Evolutionary conservation across 2,888 invertebrate genomes (phyloP), one percentile per base, ranked within the genome.

Genomic region (Dusona sp.): DNA sequence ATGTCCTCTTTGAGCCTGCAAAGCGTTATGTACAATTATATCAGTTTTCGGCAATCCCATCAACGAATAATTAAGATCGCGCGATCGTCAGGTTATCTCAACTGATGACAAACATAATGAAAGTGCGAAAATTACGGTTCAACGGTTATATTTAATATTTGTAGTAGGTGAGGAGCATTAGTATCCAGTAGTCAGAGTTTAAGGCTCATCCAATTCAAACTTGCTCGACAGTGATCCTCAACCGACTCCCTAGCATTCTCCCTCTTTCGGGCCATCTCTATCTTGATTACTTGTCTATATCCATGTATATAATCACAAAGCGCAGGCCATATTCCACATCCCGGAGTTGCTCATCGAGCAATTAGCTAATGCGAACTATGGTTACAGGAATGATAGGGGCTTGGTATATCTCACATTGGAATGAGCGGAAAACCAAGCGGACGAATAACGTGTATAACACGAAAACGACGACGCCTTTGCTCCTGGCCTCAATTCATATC

Each of bases 361-460:
- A 90, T 90, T 90, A 90, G 88, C 87, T 90, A 89, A 89, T 88
- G 90, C 84, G 88, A 79, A 85, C 84, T 77, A 79, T 48, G 82
- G 74, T 51, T 81, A 51, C 61, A 74, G 29, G 82, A 88, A 84
- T 74, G 54, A 68, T 75, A 75, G 13, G 74, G 72, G 67, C 19
- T 38, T 79, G 79, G 79, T 79, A 51, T 19, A 61, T 51, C 51
- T 65, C 51, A 38, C 70, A n/a, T 25, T 48, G 64, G 51, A 75
- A 70, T 65, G 79, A 79, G 48, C 79, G 82, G 79, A 86, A 84
- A 86, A 83, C 84, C 77, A 75, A 77, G 51, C 65, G 61, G 61
- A 67, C 65, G 65, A 36, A 38, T 61, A 70, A 74, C 48, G 25
- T 74, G 57, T 85, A 51, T 64, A 83, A 83, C 70, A 68, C 9